phyloP scores from a whole-genome alignment of 2,888 invertebrate genomes.

The Drosophila koepferae region DNA sequence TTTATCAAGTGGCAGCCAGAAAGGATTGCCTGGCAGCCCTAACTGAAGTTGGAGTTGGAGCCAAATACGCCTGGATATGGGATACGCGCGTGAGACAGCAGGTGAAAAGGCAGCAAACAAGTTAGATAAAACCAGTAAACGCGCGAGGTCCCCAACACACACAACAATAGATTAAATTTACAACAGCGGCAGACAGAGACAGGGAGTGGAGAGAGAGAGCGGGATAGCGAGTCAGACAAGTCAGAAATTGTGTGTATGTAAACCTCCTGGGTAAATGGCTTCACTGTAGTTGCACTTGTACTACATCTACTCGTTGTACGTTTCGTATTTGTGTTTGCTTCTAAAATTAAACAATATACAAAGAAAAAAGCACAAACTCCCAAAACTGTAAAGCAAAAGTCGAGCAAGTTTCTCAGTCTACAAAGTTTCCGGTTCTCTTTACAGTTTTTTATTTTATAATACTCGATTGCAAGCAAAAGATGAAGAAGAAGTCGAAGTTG shows the following conservation, averaged over 20 bases:
- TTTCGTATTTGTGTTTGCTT: constrained; percentile 69
- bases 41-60: constrained; percentile 11
- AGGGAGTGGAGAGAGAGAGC: background rate
- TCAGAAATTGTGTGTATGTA: constrained; percentile 30
- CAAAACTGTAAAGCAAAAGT: constrained; percentile 44
- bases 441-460: constrained; percentile 13
- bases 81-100: constrained; percentile 37
- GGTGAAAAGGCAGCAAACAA: constrained; percentile 37
- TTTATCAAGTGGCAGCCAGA: constrained; percentile 68
- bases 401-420: constrained; percentile 56
- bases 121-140: constrained; percentile 42
- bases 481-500: constrained; percentile 3
- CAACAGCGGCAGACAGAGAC: constrained; percentile 5
- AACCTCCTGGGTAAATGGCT: constrained; percentile 38
- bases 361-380: constrained; percentile 37
- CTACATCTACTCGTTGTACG: constrained; percentile 19
- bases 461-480: constrained; percentile 17
- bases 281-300: constrained; percentile 33
- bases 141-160: constrained; percentile 12
- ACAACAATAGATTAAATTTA: constrained; percentile 73
- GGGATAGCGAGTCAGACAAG: constrained; percentile 10
- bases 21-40: constrained; percentile 58
- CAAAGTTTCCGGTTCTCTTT: constrained; percentile 45
- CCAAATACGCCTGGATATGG: constrained; percentile 49
- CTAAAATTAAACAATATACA: constrained; percentile 65